Evolutionary conservation across 2,888 invertebrate genomes (phyloP).

Genomic region (Synergus japonicus): DNA sequence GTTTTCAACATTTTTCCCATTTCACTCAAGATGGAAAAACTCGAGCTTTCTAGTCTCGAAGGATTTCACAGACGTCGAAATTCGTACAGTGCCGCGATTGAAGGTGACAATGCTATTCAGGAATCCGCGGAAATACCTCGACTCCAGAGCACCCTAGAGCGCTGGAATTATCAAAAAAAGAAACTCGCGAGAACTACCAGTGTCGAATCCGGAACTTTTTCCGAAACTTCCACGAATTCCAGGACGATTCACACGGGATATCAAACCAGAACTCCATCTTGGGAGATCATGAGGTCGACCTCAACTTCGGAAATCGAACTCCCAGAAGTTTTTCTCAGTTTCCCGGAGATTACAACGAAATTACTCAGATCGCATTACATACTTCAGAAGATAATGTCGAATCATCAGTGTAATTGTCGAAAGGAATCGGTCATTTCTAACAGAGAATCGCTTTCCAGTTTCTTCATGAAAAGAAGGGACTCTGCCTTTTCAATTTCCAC

Average conservation of each 20-base stretch:
- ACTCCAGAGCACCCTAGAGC: conserved; percentile 38
- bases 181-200: conserved; percentile 44
- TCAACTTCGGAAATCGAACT: conserved; percentile 60
- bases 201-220: conserved; percentile 61
- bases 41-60: conserved; percentile 33
- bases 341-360: conserved; percentile 55
- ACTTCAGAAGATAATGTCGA: conserved; percentile 43
- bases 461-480: conserved; percentile 60
- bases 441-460: conserved; percentile 56
- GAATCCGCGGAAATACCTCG: conserved; percentile 54
- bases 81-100: conserved; percentile 67
- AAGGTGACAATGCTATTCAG: conserved; percentile 57
- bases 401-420: conserved; percentile 44
- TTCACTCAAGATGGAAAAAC: conserved; percentile 19
- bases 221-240: conserved; percentile 55
- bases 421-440: conserved; percentile 56
- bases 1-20: background rate
- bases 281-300: conserved; percentile 59
- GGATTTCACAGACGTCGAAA: conserved; percentile 61
- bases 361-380: conserved; percentile 47
- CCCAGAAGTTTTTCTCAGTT: conserved; percentile 60
- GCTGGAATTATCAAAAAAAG: conserved; percentile 46
- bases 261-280: conserved; percentile 53
- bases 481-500: conserved; percentile 68
- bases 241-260: conserved; percentile 45